phyloP scores from a whole-genome alignment of 2,888 invertebrate genomes.

The Subacronicta megacephala region DNA sequence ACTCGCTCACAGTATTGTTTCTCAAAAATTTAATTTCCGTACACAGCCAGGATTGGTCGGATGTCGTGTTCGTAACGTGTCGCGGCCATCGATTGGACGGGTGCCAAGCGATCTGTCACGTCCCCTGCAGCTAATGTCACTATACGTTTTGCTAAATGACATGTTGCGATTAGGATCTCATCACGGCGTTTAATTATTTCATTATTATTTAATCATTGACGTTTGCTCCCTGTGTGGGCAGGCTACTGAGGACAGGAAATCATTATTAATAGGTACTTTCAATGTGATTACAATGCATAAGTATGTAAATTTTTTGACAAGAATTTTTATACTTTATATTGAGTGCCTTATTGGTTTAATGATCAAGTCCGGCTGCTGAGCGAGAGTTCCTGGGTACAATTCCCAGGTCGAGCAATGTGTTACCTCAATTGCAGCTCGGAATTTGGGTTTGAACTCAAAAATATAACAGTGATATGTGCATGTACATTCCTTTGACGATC shows the following conservation, averaged over 20 bases:
- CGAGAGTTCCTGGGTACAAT: neutral
- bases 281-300: neutral
- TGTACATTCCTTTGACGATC: no score
- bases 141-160: slow-evolving; percentile 45
- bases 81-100: slow-evolving; percentile 33
- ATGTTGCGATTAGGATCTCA: slow-evolving; percentile 46
- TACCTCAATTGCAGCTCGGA: neutral
- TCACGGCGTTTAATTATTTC: slow-evolving; percentile 29
- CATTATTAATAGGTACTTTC: slow-evolving; percentile 4
- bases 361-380: no score
- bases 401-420: neutral
- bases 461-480: no score
- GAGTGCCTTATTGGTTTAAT: no score
- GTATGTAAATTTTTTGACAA: neutral
- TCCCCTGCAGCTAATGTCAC: slow-evolving; percentile 29
- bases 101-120: slow-evolving; percentile 46
- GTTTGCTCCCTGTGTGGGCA: slow-evolving; percentile 18
- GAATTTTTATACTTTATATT: no score
- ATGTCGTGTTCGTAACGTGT: slow-evolving; percentile 28
- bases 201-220: slow-evolving; percentile 33
- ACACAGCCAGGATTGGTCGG: slow-evolving; percentile 28
- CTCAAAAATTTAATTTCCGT: slow-evolving; percentile 59
- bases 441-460: no score
- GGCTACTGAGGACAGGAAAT: neutral
- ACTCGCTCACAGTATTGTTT: slow-evolving; percentile 27